Evolutionary conservation across 2,888 invertebrate genomes (phyloP).

Genomic region (Peribatodes rhomboidaria): DNA sequence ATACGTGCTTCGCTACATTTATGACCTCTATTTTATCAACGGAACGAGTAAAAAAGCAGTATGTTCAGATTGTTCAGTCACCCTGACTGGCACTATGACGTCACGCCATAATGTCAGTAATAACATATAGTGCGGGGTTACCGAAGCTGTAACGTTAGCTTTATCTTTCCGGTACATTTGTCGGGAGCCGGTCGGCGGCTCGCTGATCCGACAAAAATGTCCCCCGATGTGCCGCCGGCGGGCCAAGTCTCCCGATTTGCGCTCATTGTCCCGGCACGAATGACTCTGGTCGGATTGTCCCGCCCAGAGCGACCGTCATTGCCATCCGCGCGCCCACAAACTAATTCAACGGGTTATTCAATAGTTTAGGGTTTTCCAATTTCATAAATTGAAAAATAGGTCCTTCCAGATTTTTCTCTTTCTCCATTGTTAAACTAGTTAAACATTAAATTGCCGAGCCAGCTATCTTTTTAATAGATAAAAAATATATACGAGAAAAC

Average conservation of each 20-base stretch:
- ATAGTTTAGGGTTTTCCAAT: background rate
- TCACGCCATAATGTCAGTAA: constrained; percentile 47
- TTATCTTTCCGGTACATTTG: constrained; percentile 73
- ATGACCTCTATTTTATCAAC: constrained; percentile 40
- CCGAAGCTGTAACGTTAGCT: constrained; percentile 46
- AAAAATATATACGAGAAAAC: background rate
- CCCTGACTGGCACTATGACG: constrained; percentile 44
- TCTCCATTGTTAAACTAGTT: background rate
- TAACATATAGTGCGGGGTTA: constrained; percentile 52
- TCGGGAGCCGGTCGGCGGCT: constrained; percentile 46
- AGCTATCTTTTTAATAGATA: no score
- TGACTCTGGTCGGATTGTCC: constrained; percentile 21
- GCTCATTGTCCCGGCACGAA: constrained; percentile 33
- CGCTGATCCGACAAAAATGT: constrained; percentile 68
- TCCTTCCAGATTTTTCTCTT: no score
- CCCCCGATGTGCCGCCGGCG: constrained; percentile 35
- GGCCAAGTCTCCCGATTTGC: constrained; percentile 26
- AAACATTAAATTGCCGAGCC: background rate
- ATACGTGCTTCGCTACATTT: constrained; percentile 12
- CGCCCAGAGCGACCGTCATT: constrained; percentile 15
- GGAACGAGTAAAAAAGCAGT: constrained; percentile 40
- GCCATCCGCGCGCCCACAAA: constrained; percentile 12
- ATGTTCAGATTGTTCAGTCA: constrained; percentile 48
- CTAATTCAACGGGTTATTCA: constrained; percentile 17
- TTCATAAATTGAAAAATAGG: background rate